These are phyloP conservation scores for Rhopalosiphum maidis DNA, from an alignment of 1,140 invertebrate species.

Conservation along the genomic window DNA sequence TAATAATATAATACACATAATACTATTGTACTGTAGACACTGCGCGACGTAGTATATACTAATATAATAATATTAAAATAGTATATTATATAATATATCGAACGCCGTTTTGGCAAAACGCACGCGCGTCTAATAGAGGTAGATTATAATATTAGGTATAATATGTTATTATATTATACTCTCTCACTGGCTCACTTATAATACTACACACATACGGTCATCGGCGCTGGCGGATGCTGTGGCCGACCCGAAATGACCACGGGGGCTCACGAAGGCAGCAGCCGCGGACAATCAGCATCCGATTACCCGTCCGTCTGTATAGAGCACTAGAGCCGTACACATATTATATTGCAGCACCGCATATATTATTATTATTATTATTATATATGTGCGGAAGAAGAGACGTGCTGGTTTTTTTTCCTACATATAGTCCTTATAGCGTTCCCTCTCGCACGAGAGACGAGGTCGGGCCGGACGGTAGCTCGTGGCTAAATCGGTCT, in stretches of 20 bases:
- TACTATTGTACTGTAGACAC: not conserved
- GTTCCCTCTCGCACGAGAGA: not conserved
- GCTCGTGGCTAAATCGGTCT: conserved; percentile 56
- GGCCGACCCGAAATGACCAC: not conserved
- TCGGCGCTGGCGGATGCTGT: not conserved
- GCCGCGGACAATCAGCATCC: not conserved
- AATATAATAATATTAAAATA: not conserved
- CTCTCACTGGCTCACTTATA: not conserved
- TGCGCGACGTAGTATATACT: not conserved
- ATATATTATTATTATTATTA: conserved; percentile 5
- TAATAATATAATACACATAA: not conserved
- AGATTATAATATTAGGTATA: not conserved
- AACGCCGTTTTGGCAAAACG: not conserved
- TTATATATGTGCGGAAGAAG: not conserved
- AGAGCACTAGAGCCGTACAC: not conserved
- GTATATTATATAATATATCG: not conserved
- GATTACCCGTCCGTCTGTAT: not conserved
- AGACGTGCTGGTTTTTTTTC: not conserved
- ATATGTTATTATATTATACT: not conserved
- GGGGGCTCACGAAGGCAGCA: conserved; percentile 20
- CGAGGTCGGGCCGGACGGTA: conserved; percentile 36
- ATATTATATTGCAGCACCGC: too few species aligned
- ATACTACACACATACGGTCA: not conserved
- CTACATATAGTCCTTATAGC: not conserved
- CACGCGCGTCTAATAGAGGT: not conserved